Base-by-base conservation (phyloP, 2,113 vertebrate genomes). In the Trogon surrucura region DNA sequence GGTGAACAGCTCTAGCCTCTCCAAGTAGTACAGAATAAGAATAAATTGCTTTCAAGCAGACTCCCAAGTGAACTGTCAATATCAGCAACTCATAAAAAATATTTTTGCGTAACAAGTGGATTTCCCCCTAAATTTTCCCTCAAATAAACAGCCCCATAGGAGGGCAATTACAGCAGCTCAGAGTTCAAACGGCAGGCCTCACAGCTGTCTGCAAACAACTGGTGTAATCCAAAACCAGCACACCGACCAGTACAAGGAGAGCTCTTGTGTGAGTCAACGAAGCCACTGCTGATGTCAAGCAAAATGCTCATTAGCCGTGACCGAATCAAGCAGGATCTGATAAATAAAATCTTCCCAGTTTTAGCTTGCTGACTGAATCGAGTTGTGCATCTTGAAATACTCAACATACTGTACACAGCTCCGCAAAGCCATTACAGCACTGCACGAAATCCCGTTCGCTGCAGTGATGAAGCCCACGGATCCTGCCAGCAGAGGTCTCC, bases 401-500 rank as follows among this genome's bases (percentile, higher is more conserved):
- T 29, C 6, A 6, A 21, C 10, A 48, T 5, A n/a, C 4, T 12
- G 4, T 17, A 80, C 16, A 45, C 32, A 85, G 19, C 20, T 41
- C n/a, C 5, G 4, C 36, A 77, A 69, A 91, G 13, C 32, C 23
- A 5, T 5, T 23, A 51, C 15, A 48, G 17, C 21, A 11, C 44
- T 16, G 2, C 7, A n/a, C 2, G 27, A 58, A 53, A 45, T 1
- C 11, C 2, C 8, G 67, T 74, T 69, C 30, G 34, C 1, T 9
- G 38, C 17, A 80, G 74, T 45, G 22, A 6, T 36, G 58, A 65
- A 77, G 18, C 11, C 32, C 1, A 58, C 0, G 5, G 38, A 50
- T 56, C 66, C 51, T 74, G 77, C 69, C 93, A 94, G 71, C 47
- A 94, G 88, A 91, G 56, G 85, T 51, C 86, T 88, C 81, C 56